Conservation (phyloP, 2,888 invertebrate species). For the Chorisops tibialis region DNA sequence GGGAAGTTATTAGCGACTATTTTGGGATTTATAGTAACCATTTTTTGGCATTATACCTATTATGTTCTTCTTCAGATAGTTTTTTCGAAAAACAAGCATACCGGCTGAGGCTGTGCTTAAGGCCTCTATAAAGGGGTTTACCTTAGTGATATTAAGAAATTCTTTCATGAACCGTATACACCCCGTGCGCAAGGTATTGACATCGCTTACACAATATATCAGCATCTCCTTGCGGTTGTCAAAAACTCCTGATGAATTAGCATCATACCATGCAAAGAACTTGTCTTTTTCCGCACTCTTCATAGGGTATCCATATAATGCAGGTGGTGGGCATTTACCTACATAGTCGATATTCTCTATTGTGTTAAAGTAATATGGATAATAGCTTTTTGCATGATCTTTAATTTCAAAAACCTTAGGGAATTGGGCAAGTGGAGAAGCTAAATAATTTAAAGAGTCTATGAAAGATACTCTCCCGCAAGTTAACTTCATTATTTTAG, state of each 20-base stretch:
- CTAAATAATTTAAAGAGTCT: slow-evolving; percentile 15
- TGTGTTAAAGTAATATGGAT: neutral
- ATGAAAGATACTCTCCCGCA: neutral
- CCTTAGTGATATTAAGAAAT: neutral
- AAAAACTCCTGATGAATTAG: no score
- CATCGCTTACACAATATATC: no score
- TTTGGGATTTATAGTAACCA: neutral
- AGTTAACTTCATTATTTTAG: neutral
- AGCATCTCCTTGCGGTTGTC: no score
- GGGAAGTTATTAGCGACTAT: neutral
- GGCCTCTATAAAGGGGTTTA: neutral
- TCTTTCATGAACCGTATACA: no score
- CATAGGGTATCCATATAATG: no score
- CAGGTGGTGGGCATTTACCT: no score
- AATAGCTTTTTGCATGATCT: neutral
- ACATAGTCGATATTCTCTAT: neutral
- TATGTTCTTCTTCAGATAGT: neutral
- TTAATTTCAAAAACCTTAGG: neutral
- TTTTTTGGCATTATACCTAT: neutral
- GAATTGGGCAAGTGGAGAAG: neutral
- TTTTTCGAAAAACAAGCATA: slow-evolving; percentile 1
- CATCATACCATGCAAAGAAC: no score
- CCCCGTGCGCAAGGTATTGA: no score
- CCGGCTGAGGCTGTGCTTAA: neutral
- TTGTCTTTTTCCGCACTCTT: no score